These are phyloP conservation scores for Acanthopagrus latus DNA, from an alignment of 2,797 vertebrate species.

Conservation along the genomic window DNA sequence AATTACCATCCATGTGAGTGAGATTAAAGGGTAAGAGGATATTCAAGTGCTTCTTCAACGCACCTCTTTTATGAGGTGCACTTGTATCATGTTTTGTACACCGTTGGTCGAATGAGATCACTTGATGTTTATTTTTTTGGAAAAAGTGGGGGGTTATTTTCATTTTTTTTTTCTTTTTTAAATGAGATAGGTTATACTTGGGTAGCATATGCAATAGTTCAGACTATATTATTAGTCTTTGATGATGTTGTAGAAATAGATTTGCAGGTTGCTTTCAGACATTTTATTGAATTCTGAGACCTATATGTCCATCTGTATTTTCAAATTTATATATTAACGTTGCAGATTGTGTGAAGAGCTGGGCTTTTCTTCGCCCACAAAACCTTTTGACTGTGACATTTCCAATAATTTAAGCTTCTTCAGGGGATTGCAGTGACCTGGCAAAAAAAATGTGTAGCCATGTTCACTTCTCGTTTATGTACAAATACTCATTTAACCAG, in stretches of 20 bases:
- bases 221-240: constrained; percentile 9
- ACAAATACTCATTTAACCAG: constrained; percentile 17
- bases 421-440: constrained; percentile 59
- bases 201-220: constrained; percentile 19
- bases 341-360: constrained; percentile 10
- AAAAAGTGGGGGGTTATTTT: constrained; percentile 5
- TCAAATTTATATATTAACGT: constrained; percentile 3
- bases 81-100: constrained; percentile 51
- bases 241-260: constrained; percentile 17
- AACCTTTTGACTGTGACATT: constrained; percentile 57
- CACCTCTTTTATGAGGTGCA: constrained; percentile 27
- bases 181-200: background rate
- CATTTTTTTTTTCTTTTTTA: constrained; percentile 18
- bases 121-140: constrained; percentile 32
- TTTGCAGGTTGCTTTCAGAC: constrained; percentile 40
- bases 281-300: constrained; percentile 11
- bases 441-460: background rate
- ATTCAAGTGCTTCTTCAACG: constrained; percentile 67
- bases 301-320: background rate
- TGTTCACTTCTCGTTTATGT: constrained; percentile 24
- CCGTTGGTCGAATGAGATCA: constrained; percentile 55
- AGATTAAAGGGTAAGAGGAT: constrained; percentile 26
- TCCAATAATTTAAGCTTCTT: constrained; percentile 61
- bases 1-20: constrained; percentile 37
- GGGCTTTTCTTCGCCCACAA: constrained; percentile 29